Conservation (phyloP, 1,140 invertebrate species). For the Drosophila sp. region DNA sequence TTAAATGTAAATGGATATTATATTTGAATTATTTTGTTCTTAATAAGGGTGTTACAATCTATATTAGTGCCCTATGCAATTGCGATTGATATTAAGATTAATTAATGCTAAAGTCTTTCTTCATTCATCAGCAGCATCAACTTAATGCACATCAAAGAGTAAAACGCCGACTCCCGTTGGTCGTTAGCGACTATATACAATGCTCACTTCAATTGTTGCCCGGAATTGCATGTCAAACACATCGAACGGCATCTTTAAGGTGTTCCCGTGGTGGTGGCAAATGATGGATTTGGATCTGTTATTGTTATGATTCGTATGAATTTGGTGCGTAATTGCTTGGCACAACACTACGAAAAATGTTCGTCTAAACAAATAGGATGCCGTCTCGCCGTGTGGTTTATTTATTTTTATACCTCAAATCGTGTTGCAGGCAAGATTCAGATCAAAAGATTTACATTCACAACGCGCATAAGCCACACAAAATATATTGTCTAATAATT, state of each 20-base stretch:
- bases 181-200: slow-evolving; percentile 27
- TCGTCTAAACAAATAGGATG: slow-evolving; percentile 49
- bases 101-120: slow-evolving; percentile 22
- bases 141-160: slow-evolving; percentile 51
- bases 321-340: slow-evolving; percentile 66
- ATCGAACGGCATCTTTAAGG: slow-evolving; percentile 15
- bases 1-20: not conserved
- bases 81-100: not conserved
- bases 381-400: slow-evolving; percentile 35
- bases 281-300: slow-evolving; percentile 72
- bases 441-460: slow-evolving; percentile 60
- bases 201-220: slow-evolving; percentile 47
- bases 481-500: slow-evolving; percentile 76
- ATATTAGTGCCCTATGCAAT: not conserved
- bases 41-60: no score
- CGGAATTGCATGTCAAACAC: slow-evolving; percentile 59
- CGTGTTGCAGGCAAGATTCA: slow-evolving; percentile 14
- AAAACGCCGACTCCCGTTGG: slow-evolving; percentile 7
- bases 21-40: no score
- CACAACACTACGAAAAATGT: slow-evolving; percentile 33
- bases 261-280: slow-evolving; percentile 22
- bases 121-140: slow-evolving; percentile 45
- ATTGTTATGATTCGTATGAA: slow-evolving; percentile 81
- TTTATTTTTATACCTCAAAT: slow-evolving; percentile 58
- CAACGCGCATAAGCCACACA: slow-evolving; percentile 19